phyloP scores from a whole-genome alignment of 2,797 vertebrate species.

The Muraenolepis orangiensis region DNA sequence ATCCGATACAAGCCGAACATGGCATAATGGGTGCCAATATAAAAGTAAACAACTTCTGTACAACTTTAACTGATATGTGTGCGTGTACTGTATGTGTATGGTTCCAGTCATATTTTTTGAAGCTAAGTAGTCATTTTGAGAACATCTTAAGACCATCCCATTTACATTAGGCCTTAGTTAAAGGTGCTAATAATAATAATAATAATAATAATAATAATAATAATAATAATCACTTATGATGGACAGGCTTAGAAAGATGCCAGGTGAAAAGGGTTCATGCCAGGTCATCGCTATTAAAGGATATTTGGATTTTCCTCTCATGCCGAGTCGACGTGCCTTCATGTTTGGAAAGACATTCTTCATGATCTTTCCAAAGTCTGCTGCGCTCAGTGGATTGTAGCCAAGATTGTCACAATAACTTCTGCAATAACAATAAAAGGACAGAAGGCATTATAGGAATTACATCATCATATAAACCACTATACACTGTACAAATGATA shows the following conservation, averaged over 20 bases:
- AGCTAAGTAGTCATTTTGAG: neutral
- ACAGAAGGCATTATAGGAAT: neutral
- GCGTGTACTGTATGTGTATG: neutral
- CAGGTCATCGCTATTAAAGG: slow-evolving; percentile 70
- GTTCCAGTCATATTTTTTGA: neutral
- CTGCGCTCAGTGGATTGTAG: slow-evolving; percentile 98
- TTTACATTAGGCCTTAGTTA: neutral
- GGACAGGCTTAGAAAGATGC: neutral
- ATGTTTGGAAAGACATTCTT: slow-evolving; percentile 99
- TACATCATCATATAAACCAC: neutral
- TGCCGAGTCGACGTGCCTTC: slow-evolving; percentile 98
- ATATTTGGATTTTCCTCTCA: slow-evolving; percentile 99
- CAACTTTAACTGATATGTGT: neutral
- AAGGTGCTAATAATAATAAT: neutral
- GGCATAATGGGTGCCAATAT: neutral
- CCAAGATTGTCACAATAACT: slow-evolving; percentile 99
- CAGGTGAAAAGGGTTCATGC: neutral
- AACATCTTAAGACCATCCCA: neutral
- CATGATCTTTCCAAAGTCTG: slow-evolving; percentile 99
- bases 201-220: too few species aligned
- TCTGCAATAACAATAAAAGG: slow-evolving; percentile 70
- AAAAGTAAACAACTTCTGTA: neutral
- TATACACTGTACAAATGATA: neutral
- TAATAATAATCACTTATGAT: neutral
- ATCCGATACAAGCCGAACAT: neutral